These are phyloP conservation scores for Lordiphosa collinella DNA, from an alignment of 1,140 invertebrate species.

Conservation along the genomic window DNA sequence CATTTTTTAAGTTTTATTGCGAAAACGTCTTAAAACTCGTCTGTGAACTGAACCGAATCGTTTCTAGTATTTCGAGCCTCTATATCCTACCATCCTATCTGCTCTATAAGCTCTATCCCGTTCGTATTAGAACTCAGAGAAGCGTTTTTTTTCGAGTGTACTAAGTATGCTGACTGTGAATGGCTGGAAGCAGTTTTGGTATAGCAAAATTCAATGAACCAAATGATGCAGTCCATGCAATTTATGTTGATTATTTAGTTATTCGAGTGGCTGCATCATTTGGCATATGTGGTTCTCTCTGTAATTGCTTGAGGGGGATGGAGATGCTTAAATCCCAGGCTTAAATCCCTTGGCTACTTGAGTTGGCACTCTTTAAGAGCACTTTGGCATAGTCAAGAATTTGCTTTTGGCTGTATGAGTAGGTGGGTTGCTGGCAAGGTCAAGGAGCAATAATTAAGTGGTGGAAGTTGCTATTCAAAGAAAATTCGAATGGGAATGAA, in stretches of 20 bases:
- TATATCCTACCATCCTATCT: no score
- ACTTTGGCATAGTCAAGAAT: conserved; percentile 10
- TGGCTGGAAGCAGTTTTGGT: conserved; percentile 26
- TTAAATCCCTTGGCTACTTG: conserved; percentile 8
- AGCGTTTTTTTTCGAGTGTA: no score
- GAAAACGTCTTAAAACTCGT: no score
- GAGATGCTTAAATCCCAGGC: no score
- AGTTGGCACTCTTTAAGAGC: conserved; percentile 10
- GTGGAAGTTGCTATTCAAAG: neutral
- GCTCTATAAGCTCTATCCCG: no score
- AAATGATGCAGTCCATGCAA: conserved; percentile 30
- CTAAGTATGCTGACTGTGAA: neutral
- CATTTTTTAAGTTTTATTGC: no score
- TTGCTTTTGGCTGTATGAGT: conserved; percentile 6
- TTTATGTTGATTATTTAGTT: conserved; percentile 48
- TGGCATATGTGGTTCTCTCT: neutral
- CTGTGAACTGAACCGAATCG: no score
- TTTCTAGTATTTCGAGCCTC: no score
- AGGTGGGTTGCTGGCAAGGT: neutral
- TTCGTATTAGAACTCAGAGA: no score
- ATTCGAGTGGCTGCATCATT: conserved; percentile 13
- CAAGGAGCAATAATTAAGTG: neutral
- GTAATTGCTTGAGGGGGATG: no score
- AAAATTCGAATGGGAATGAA: no score
- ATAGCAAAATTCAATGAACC: neutral